Evolutionary conservation across 53 echinoderm and acorn worm genomes (phyloP).

Genomic region (Holothuria leucospilota): DNA sequence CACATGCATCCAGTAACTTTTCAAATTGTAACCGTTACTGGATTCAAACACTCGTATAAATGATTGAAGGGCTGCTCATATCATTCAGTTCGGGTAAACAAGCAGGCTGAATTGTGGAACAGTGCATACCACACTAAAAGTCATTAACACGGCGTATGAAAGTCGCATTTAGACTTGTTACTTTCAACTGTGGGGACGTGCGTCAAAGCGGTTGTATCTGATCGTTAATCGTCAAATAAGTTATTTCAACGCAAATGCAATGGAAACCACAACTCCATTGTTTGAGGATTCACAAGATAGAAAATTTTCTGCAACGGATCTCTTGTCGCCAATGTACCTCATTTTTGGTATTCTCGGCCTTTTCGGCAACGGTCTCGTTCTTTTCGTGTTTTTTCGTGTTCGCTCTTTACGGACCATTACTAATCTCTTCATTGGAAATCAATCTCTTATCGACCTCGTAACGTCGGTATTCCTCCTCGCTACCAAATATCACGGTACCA

Average conservation of each 20-base stretch:
- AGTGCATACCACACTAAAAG: neutral
- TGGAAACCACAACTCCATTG: neutral
- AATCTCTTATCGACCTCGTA: constrained; percentile 71
- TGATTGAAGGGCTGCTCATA: no score
- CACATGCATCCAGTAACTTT: no score
- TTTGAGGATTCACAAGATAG: neutral
- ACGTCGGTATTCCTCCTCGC: constrained; percentile 58
- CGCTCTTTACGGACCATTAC: constrained; percentile 59
- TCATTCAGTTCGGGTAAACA: no score
- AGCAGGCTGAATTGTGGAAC: no score
- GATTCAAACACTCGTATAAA: no score
- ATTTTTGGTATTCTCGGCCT: constrained; percentile 68
- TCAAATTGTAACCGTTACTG: no score
- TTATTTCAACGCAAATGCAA: neutral
- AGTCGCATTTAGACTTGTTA: neutral
- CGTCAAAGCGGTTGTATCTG: neutral
- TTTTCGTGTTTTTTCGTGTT: constrained; percentile 60
- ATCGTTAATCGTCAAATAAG: neutral
- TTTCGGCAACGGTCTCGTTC: constrained; percentile 66
- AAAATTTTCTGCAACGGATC: neutral
- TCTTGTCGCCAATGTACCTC: constrained; percentile 45
- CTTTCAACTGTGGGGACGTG: neutral
- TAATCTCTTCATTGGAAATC: constrained; percentile 77
- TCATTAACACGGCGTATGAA: neutral
- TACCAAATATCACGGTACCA: constrained; percentile 1